Evolutionary conservation across 2,797 vertebrate genomes (phyloP).

Genomic region (Peromyscus attwateri): DNA sequence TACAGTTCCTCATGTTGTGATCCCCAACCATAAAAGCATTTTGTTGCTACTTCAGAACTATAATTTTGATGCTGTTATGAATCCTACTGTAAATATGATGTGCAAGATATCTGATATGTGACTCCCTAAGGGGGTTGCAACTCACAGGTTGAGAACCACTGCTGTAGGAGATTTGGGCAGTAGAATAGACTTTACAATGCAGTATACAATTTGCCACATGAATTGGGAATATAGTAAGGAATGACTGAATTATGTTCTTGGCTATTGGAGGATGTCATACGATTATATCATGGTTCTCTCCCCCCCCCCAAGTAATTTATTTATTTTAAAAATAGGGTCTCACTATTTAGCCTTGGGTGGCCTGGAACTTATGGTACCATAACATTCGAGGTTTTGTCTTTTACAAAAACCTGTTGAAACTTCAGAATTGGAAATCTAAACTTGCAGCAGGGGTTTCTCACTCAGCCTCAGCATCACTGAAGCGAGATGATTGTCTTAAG

Average conservation of each 20-base stretch:
- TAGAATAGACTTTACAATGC: not conserved
- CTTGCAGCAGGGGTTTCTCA: not conserved
- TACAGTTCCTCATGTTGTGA: not conserved
- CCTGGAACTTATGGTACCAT: not conserved
- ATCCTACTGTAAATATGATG: not conserved
- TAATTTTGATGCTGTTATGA: not conserved
- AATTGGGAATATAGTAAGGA: not conserved
- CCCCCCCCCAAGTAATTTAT: not conserved
- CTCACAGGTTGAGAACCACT: not conserved
- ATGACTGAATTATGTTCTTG: not conserved
- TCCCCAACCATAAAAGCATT: not conserved
- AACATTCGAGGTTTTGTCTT: slow-evolving; percentile 25
- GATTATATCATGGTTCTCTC: not conserved
- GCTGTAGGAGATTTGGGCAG: not conserved
- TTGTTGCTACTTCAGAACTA: not conserved
- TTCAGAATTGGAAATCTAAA: slow-evolving; percentile 25
- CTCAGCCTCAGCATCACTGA: not conserved
- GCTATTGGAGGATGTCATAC: not conserved
- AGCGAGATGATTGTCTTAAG: not conserved
- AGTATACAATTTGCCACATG: slow-evolving; percentile 21
- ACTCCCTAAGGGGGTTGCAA: not conserved
- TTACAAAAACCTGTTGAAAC: not conserved
- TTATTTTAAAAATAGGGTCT: not conserved
- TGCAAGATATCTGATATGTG: not conserved
- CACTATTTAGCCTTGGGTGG: not conserved